Conservation (phyloP, 2,888 invertebrate genomes). For the Eristalinus sepulchralis region DNA sequence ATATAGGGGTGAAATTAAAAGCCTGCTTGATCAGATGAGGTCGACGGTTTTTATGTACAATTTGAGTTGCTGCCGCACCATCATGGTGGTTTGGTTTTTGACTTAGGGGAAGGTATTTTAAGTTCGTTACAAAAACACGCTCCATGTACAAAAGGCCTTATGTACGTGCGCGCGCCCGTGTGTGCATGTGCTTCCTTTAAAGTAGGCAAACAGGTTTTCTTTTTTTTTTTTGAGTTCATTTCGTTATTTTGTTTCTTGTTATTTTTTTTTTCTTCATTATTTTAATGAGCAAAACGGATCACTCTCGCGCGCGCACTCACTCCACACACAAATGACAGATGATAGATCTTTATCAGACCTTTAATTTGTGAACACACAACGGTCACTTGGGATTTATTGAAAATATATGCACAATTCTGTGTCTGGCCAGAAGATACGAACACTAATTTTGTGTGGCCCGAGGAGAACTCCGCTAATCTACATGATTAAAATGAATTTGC, state of each 20-base stretch:
- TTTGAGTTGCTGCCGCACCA: not conserved
- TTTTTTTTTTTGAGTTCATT: not conserved
- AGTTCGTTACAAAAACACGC: constrained; percentile 63
- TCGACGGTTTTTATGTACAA: not conserved
- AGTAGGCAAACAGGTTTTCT: constrained; percentile 53
- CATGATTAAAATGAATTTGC: not conserved
- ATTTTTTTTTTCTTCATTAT: not conserved
- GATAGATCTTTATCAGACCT: constrained; percentile 51
- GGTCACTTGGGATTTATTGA: constrained; percentile 27
- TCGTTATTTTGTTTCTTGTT: too few species aligned
- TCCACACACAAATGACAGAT: constrained; percentile 24
- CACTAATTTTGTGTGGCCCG: too few species aligned
- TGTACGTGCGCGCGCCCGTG: not conserved
- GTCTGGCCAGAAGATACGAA: not conserved
- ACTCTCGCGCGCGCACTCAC: not conserved
- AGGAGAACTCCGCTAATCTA: not conserved
- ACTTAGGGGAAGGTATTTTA: constrained; percentile 56
- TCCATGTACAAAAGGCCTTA: constrained; percentile 2
- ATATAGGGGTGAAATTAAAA: constrained; percentile 67
- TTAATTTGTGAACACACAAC: constrained; percentile 46
- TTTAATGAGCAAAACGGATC: constrained; percentile 22
- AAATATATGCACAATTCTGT: not conserved
- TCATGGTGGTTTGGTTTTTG: constrained; percentile 47
- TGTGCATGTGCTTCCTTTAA: not conserved
- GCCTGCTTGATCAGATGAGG: constrained; percentile 64